Evolutionary conservation across 2,113 vertebrate species (phyloP), one percentile per base, ranked within the genome.

Genomic region (Thomomys bottae): DNA sequence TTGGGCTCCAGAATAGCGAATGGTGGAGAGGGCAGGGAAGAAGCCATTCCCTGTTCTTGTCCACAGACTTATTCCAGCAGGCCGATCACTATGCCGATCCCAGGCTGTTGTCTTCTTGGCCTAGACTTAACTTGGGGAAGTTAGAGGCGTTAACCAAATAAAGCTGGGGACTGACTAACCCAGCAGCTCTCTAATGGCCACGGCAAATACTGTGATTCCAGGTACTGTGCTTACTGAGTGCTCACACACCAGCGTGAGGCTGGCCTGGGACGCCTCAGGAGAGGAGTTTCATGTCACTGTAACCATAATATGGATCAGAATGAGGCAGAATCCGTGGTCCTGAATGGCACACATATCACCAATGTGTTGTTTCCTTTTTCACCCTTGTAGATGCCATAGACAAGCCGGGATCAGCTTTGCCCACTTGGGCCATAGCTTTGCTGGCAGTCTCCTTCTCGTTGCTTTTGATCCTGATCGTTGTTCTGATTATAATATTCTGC

Each of bases 401-500:
- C 8, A 18, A 64, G 2, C 6, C 67, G 42, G 63, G 34, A 1
- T 0, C 83, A 0, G 30, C 90, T 0, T 17, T 96, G 87, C 96
- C 96, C 4, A 91, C 89, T 73, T 97, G 95, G 96, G 94, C 93
- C 84, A 91, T 95, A 11, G 26, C 23, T 23, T 77, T 95, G 0
- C 92, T 96, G 3, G 94, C 91, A 0, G 87, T 94, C 0, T 90
- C 81, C 0, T 10, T 92, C 3, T 82, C 89, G 0, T 59, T 98
- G 84, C 96, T 98, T 66, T 93, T 98, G 92, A 89, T 97, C 67
- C 87, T 96, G 87, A 5, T 95, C 42, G 8, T 98, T 72, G 66
- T 97, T 84, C 93, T 92, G 40, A 84, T 97, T 11, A 76, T 97
- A 28, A 87, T 98, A 28, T 96, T 96, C 93, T 98, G 94, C 96